Conservation (phyloP, 2,888 invertebrate genomes). For the Adela reaumurella region DNA sequence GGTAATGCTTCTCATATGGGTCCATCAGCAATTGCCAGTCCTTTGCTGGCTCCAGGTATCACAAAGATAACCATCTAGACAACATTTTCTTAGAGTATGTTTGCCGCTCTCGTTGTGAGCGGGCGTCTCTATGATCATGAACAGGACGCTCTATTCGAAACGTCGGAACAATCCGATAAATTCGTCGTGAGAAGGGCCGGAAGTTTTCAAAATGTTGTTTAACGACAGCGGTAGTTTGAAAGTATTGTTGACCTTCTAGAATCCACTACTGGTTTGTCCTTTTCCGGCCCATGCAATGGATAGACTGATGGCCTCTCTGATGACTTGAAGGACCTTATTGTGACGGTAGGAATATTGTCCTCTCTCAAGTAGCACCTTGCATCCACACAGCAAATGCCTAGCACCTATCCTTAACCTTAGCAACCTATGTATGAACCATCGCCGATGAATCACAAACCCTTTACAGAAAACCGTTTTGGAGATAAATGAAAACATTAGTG, state of each 20-base stretch:
- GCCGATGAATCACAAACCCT: no score
- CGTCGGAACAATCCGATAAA: no score
- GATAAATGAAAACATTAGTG: no score
- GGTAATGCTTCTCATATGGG: constrained; percentile 1
- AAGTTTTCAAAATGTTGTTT: no score
- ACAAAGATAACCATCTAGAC: background rate
- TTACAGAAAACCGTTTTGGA: no score
- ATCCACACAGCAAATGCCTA: background rate
- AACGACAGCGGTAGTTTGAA: background rate
- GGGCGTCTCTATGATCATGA: background rate
- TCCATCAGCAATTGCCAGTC: constrained; percentile 1
- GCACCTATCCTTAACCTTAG: no score
- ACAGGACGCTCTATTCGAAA: no score
- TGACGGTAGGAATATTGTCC: background rate
- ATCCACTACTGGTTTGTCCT: background rate
- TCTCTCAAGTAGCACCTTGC: background rate
- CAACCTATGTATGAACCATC: no score
- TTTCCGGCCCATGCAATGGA: background rate
- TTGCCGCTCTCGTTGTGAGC: no score
- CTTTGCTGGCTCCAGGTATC: background rate
- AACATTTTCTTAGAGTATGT: no score
- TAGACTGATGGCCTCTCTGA: background rate
- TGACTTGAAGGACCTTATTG: background rate
- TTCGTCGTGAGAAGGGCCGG: no score
- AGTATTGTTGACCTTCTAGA: background rate